Evolutionary conservation across 37 sponge, comb jelly and placozoan genomes (phyloP).

Genomic region (Aplysina aerophoba): DNA sequence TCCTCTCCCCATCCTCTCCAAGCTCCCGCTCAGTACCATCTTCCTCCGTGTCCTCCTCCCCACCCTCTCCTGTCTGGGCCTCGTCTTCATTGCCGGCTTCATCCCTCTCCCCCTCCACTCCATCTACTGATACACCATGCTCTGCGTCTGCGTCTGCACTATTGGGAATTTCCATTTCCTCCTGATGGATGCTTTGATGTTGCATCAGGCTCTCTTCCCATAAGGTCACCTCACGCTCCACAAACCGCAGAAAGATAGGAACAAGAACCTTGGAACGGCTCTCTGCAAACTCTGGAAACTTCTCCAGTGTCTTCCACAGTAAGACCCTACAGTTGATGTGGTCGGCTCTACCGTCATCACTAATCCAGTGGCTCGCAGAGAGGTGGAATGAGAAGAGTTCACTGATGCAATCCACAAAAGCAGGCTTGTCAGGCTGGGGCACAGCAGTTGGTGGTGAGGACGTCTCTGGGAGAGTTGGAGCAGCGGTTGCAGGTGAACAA

Average conservation of each 20-base stretch:
- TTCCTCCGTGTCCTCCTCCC: background rate
- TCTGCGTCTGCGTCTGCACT: background rate
- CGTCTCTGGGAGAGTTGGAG: slow-evolving; percentile 4
- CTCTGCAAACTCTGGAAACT: slow-evolving; percentile 54
- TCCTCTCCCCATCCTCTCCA: slow-evolving; percentile 64
- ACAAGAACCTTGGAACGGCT: slow-evolving; percentile 65
- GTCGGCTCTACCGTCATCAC: slow-evolving; percentile 63
- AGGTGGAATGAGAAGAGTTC: slow-evolving; percentile 1
- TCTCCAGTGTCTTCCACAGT: slow-evolving; percentile 72
- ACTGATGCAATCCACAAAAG: background rate
- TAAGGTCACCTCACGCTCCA: slow-evolving; percentile 45
- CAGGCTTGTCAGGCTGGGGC: slow-evolving; percentile 7
- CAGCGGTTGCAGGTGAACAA: too few relatives aligned
- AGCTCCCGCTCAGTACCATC: slow-evolving; percentile 13
- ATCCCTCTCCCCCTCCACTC: background rate
- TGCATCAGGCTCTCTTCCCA: slow-evolving; percentile 57
- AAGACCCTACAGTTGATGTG: slow-evolving; percentile 68
- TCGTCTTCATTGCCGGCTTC: background rate
- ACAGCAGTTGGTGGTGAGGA: background rate
- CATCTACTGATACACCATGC: background rate
- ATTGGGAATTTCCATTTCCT: background rate
- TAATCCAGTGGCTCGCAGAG: background rate
- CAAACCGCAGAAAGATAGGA: slow-evolving; percentile 70
- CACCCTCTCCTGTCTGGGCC: background rate
- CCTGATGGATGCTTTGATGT: slow-evolving; percentile 39